A percentile compares a stretch with the other conserved stretches of the same genome.
These are phyloP conservation scores for Muschampia staudingeri DNA, from an alignment of 2,888 invertebrate species.

Conservation along the genomic window DNA sequence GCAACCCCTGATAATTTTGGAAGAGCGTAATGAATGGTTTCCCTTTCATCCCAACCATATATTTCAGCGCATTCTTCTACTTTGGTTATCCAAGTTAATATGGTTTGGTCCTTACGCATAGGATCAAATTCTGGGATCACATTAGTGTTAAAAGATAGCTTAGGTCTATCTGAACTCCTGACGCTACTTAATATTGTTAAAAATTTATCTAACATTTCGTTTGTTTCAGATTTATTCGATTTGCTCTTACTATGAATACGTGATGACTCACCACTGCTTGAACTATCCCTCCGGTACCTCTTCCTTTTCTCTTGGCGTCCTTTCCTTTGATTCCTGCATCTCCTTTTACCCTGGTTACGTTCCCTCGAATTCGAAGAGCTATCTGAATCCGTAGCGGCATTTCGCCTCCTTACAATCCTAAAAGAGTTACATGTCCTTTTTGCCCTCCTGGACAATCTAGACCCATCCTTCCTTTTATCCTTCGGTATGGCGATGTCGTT, in stretches of 20 bases:
- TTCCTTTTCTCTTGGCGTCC: background rate
- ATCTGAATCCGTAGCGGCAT: background rate
- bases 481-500: background rate
- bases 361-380: background rate
- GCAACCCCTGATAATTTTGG: background rate
- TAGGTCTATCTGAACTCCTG: background rate
- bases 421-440: background rate
- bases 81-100: background rate
- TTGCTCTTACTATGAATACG: background rate
- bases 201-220: background rate
- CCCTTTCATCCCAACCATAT: background rate
- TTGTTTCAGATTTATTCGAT: background rate
- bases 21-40: background rate
- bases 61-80: background rate
- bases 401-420: background rate
- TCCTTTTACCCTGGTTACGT: background rate
- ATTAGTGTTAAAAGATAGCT: background rate
- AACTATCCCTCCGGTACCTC: background rate
- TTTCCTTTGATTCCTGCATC: background rate
- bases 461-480: background rate
- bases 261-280: conserved; percentile 7
- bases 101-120: background rate
- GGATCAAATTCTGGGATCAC: background rate
- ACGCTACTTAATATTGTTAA: background rate
- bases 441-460: background rate